Evolutionary conservation across 2,797 vertebrate species (phyloP).

Genomic region (Poeciliopsis paucimaculata): DNA sequence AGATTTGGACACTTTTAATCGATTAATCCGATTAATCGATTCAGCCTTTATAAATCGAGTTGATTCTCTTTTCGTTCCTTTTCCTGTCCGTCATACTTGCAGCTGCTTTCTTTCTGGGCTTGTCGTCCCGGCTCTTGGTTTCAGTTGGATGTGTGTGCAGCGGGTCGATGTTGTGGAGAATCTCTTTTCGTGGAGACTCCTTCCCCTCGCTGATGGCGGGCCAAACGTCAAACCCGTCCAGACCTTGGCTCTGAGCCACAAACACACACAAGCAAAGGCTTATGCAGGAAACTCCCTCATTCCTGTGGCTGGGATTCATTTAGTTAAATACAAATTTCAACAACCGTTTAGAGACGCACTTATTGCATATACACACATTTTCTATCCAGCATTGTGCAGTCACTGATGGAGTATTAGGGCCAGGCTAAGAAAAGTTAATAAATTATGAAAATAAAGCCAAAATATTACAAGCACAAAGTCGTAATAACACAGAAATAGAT

Average conservation of each 20-base stretch:
- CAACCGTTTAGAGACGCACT: background rate
- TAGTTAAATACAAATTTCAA: background rate
- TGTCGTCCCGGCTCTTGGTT: background rate
- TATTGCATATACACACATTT: background rate
- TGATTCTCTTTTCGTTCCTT: background rate
- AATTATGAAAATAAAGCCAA: too few species aligned
- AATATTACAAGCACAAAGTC: too few species aligned
- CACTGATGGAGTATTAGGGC: too few species aligned
- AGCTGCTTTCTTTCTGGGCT: background rate
- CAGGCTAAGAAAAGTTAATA: too few species aligned
- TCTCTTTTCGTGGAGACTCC: conserved; percentile 89
- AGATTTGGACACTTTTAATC: background rate
- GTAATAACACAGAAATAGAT: too few species aligned
- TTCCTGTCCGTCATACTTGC: conserved; percentile 48
- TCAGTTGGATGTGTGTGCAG: conserved; percentile 76
- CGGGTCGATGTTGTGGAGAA: conserved; percentile 96
- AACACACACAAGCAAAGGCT: background rate
- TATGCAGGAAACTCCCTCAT: conserved; percentile 5
- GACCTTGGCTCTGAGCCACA: conserved; percentile 72
- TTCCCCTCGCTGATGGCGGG: conserved; percentile 89
- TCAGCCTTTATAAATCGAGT: background rate
- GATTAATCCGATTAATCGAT: background rate
- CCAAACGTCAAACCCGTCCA: conserved; percentile 95
- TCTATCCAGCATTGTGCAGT: too few species aligned
- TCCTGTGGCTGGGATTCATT: background rate